Conservation (phyloP, 2,888 invertebrate species). For the Cantharis rufa region DNA sequence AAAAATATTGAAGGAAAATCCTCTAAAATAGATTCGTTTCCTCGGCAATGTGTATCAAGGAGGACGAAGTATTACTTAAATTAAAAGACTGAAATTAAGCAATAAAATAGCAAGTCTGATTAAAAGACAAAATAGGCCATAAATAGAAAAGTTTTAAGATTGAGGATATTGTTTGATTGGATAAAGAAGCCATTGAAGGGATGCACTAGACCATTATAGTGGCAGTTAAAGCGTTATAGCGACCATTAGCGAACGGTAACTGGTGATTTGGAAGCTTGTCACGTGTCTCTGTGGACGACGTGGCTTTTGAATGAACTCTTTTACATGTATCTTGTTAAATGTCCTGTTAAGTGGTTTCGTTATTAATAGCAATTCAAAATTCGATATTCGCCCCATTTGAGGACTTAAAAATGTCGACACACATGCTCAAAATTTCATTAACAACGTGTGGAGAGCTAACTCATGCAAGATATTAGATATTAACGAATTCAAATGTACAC, state of each 20-base stretch:
- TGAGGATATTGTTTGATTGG: slow-evolving; percentile 42
- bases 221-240: slow-evolving; percentile 38
- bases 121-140: slow-evolving; percentile 25
- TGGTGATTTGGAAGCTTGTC: slow-evolving; percentile 43
- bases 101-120: slow-evolving; percentile 23
- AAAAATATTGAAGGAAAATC: background rate
- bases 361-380: slow-evolving; percentile 17
- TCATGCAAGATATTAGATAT: background rate
- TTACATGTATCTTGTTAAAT: slow-evolving; percentile 44
- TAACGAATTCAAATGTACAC: background rate
- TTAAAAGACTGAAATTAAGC: slow-evolving; percentile 11
- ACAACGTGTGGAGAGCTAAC: background rate
- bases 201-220: slow-evolving; percentile 45
- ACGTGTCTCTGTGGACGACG: slow-evolving; percentile 37
- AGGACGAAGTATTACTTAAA: background rate
- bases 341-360: slow-evolving; percentile 33
- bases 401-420: background rate
- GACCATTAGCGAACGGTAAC: slow-evolving; percentile 29
- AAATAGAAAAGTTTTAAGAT: slow-evolving; percentile 24
- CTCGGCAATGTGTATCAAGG: background rate
- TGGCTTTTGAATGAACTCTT: slow-evolving; percentile 34
- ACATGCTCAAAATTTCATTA: background rate
- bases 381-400: background rate
- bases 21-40: background rate
- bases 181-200: slow-evolving; percentile 47